phyloP scores from a whole-genome alignment of 2,888 invertebrate species.

The Steromphala cineraria region DNA sequence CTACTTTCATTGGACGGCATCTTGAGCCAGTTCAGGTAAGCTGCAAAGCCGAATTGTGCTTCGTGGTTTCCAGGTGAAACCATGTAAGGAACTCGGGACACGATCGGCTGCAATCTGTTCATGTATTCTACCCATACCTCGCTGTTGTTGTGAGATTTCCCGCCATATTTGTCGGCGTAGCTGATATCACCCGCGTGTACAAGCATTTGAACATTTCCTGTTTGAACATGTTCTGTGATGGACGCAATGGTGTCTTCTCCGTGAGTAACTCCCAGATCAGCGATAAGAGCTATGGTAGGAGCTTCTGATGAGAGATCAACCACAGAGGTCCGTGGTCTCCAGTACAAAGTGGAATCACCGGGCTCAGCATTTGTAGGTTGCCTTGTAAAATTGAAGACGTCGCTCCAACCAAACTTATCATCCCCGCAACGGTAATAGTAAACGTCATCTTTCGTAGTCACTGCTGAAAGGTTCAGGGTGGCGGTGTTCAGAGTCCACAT shows the following conservation, averaged over 20 bases:
- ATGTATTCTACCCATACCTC: conserved; percentile 45
- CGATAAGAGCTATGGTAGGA: conserved; percentile 31
- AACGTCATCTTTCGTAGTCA: neutral
- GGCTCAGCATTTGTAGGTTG: neutral
- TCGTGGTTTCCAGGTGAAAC: conserved; percentile 46
- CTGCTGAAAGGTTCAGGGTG: conserved; percentile 20
- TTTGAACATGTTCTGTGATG: conserved; percentile 20
- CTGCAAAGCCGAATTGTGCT: conserved; percentile 37
- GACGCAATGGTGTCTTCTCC: conserved; percentile 34
- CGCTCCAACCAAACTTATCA: conserved; percentile 28
- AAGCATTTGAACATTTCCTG: conserved; percentile 29
- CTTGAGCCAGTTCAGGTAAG: conserved; percentile 42
- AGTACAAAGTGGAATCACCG: neutral
- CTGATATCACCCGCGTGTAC: conserved; percentile 42
- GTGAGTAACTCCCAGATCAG: conserved; percentile 37
- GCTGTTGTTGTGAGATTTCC: conserved; percentile 33
- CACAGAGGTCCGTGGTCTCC: neutral
- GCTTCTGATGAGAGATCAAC: neutral
- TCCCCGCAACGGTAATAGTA: conserved; percentile 40
- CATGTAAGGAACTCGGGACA: conserved; percentile 42
- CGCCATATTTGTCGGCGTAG: conserved; percentile 38
- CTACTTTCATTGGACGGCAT: conserved; percentile 38
- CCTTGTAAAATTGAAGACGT: conserved; percentile 19
- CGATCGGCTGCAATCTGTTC: conserved; percentile 34
- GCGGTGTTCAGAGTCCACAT: conserved; percentile 33